A percentile compares a stretch with the other conserved stretches of the same genome.
Evolutionary conservation across 2,888 invertebrate genomes (phyloP).

Genomic region (Hymenopus coronatus): DNA sequence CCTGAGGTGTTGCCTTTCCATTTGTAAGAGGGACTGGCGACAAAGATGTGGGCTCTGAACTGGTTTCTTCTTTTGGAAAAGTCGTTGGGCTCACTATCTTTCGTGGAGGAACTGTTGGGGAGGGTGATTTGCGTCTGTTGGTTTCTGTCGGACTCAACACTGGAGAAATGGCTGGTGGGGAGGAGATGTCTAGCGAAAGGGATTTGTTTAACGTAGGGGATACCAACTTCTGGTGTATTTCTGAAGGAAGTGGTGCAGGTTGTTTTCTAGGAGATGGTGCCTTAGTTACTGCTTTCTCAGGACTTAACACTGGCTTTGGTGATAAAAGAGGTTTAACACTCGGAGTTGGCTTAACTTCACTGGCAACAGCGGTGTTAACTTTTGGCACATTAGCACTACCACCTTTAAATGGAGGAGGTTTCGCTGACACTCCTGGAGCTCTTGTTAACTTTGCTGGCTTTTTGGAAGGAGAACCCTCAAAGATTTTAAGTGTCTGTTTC

Average conservation of each 20-base stretch:
- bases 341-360: slow-evolving; percentile 26
- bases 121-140: slow-evolving; percentile 22
- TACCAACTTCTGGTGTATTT: background rate
- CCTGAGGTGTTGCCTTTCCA: slow-evolving; percentile 19
- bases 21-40: slow-evolving; percentile 13
- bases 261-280: background rate
- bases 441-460: slow-evolving; percentile 41
- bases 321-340: slow-evolving; percentile 49
- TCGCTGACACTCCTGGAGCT: slow-evolving; percentile 46
- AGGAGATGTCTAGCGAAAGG: background rate
- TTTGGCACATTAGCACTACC: background rate
- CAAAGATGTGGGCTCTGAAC: background rate
- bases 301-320: slow-evolving; percentile 46
- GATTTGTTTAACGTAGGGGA: background rate
- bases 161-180: background rate
- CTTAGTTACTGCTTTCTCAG: slow-evolving; percentile 33
- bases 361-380: background rate
- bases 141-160: background rate
- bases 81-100: background rate
- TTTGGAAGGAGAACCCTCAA: slow-evolving; percentile 56
- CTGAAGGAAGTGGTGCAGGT: background rate
- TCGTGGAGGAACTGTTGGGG: slow-evolving; percentile 3
- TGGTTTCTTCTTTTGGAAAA: background rate
- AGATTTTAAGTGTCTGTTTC: slow-evolving; percentile 78
- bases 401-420: slow-evolving; percentile 34